phyloP scores from a whole-genome alignment of 2,888 invertebrate genomes.

The Platycnemis pennipes region DNA sequence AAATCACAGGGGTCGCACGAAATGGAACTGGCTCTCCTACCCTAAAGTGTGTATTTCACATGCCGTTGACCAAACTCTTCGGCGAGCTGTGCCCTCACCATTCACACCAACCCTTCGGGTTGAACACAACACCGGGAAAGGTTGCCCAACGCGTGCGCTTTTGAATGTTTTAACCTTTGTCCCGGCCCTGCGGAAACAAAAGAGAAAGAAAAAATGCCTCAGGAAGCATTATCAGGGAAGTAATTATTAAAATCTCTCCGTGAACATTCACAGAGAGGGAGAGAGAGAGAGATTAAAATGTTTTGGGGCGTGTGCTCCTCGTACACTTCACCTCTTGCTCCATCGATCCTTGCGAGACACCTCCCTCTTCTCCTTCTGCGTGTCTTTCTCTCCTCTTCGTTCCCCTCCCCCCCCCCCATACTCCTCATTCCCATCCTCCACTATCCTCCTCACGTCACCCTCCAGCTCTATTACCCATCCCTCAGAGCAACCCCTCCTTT shows the following conservation, averaged over 20 bases:
- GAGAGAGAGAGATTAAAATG: constrained; percentile 25
- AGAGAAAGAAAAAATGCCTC: not conserved
- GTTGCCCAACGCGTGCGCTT: not conserved
- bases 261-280: not conserved
- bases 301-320: not conserved
- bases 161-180: not conserved
- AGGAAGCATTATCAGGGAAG: constrained; percentile 6
- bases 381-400: not conserved
- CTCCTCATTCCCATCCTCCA: not conserved
- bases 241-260: constrained; percentile 10
- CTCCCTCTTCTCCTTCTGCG: too few relatives aligned
- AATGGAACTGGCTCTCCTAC: too few relatives aligned
- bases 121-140: not conserved
- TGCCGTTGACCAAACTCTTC: too few relatives aligned
- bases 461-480: not conserved
- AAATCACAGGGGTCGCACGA: too few relatives aligned
- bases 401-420: not conserved
- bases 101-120: too few relatives aligned
- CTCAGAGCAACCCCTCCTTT: not conserved
- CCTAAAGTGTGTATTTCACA: too few relatives aligned
- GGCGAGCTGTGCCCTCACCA: too few relatives aligned
- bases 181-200: not conserved
- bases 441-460: not conserved
- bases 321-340: not conserved
- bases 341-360: not conserved